phyloP scores from a whole-genome alignment of 2,797 vertebrate genomes.

The Cichlasoma orientale region DNA sequence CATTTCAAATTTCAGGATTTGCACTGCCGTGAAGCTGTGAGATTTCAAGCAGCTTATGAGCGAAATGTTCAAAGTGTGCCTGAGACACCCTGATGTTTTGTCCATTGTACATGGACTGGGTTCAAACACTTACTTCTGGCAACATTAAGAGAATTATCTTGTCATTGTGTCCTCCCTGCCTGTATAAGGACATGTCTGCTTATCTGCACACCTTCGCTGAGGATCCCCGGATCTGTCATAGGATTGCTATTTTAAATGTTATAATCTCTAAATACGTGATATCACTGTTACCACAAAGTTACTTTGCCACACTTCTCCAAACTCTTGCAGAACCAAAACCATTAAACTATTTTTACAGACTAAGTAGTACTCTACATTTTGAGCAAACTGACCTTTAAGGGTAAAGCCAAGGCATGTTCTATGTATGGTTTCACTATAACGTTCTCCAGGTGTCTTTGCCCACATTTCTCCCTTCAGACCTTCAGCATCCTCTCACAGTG shows the following conservation, averaged over 20 bases:
- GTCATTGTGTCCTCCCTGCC: neutral
- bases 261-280: neutral
- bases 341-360: neutral
- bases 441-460: neutral
- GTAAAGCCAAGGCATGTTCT: neutral
- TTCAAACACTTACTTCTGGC: too few relatives aligned
- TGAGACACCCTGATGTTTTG: neutral
- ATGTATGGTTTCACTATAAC: neutral
- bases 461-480: neutral
- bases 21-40: neutral
- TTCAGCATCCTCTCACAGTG: conserved; percentile 19
- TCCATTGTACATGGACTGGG: neutral
- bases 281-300: neutral
- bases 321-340: neutral
- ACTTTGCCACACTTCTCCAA: neutral
- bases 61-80: neutral
- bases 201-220: neutral
- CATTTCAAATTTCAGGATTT: neutral
- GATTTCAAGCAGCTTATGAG: neutral
- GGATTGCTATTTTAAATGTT: neutral
- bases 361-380: neutral
- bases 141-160: too few relatives aligned
- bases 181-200: neutral
- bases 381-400: neutral
- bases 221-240: neutral